Base-by-base conservation (phyloP, 2,888 invertebrate genomes). In the Pyrochroa serraticornis region DNA sequence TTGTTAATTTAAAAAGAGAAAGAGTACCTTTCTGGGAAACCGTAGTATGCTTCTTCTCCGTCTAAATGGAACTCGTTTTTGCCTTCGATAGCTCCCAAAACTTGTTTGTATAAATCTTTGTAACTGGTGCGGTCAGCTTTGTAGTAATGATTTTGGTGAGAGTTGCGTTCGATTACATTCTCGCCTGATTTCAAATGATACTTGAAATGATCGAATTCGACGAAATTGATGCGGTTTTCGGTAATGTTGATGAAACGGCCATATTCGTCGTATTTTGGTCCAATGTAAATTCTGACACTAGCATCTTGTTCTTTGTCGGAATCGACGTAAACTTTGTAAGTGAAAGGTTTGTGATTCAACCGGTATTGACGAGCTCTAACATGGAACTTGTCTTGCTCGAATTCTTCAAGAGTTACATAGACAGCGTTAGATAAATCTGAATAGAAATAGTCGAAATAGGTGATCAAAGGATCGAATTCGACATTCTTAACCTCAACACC, bases 331-430 rank as follows among this genome's bases (percentile, higher is more conserved):
- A 89, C 77, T 56, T 81, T 82, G 62, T 87, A 82, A 52, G 80
- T 81, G 82, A 90, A 91, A 1, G 84, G 82, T 60, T 88, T 85
- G 80, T 90, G 87, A 78, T 88, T 88, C 33, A 91, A 79, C 65
- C 91, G 88, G 63, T 85, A 82, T 74, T 90, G 89, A 47, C 87
- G 85, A 6, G 86, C 84, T 65, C 84, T 80, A 66, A 84, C 83
- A 42, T 82, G 71, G 63, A 77, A 77, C 1, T 78, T 73, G 47
- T 81, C 77, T n/a, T 76, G 74, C 36, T 72, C 65, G 71, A 75
- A 80, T 76, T 84, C 81, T 66, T 83, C 80, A 32, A 77, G 72
- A 53, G 76, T 79, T 68, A 81, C 75, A 49, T 80, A 77, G n/a
- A 87, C 75, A 38, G 80, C 82, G 65, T 83, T 83, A 62, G 82